Base-by-base conservation (phyloP, 2,797 vertebrate species). In the Acropternis orthonyx region DNA sequence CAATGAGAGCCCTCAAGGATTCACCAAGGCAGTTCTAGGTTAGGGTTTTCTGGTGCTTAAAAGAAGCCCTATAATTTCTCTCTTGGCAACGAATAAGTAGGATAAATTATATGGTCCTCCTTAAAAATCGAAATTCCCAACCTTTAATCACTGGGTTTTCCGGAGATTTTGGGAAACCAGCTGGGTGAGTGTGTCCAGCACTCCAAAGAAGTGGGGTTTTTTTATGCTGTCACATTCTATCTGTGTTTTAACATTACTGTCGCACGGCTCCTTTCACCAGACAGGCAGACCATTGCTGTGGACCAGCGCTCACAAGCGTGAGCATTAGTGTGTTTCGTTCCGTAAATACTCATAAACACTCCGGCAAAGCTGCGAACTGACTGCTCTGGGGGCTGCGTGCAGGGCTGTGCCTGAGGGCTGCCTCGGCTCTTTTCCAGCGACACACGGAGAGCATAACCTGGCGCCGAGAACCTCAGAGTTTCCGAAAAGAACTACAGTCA, bases 401-500 rank as follows among this genome's bases (percentile, higher is more conserved):
- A 28, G 34, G 30, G 20, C 18, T 7, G 1, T 0, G 16, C 2
- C 39, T 2, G 12, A 44, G 17, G 11, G 17, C 30, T 22, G 41
- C 36, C 65, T 28, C 65, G 26, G 48, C 56, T 27, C 61, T 46
- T 17, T 18, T 1, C 10, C 54, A 24, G 26, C 8, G 7, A 21
- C 14, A 4, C 28, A 18, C 4, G 4, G 19, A n/a, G 26, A 22
- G 9, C 56, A 4, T 0, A 5, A 3, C 41, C 7, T 1, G n/a
- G 18, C 0, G 7, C 46, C 2, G 9, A 51, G 24, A 67, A 30
- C 12, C 2, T 24, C 10, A 1, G 2, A 1, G 3, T 1, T 22
- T 26, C 5, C 54, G 7, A 2, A 2, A 9, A 4, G 2, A 14
- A 23, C 1, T 4, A 9, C 1, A 16, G 6, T 0, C 37, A n/a